phyloP scores from a whole-genome alignment of 2,797 vertebrate species.

The Salarias fasciatus region DNA sequence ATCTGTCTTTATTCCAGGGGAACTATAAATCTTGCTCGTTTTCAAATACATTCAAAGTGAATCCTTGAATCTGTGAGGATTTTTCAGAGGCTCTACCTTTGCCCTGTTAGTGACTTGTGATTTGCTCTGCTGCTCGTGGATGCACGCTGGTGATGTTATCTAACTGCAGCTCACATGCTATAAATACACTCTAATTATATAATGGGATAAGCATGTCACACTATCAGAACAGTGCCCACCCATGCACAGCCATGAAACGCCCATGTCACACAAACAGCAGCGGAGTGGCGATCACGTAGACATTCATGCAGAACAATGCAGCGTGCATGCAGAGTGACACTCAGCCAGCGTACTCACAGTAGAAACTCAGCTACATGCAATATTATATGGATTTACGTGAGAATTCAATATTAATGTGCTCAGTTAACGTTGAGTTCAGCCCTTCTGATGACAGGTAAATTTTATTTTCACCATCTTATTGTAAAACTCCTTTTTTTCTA shows the following conservation, averaged over 20 bases:
- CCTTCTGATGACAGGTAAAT: no score
- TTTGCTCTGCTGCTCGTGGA: conserved; percentile 24
- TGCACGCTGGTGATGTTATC: conserved; percentile 46
- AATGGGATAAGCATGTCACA: conserved; percentile 50
- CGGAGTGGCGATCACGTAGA: background rate
- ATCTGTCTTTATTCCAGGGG: conserved; percentile 2
- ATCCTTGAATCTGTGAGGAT: background rate
- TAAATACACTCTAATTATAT: conserved; percentile 59
- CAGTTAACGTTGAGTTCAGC: background rate
- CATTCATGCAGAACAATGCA: background rate
- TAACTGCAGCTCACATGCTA: conserved; percentile 37
- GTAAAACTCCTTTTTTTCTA: background rate
- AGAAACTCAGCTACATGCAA: background rate
- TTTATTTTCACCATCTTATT: no score
- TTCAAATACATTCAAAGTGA: background rate
- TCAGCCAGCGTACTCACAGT: background rate
- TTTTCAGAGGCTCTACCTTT: conserved; percentile 15
- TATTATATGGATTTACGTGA: background rate
- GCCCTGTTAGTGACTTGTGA: conserved; percentile 18
- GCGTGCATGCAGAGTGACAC: background rate
- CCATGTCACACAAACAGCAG: background rate
- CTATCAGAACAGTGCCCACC: conserved; percentile 18
- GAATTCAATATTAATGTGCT: background rate
- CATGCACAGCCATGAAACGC: conserved; percentile 23
- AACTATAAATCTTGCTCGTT: background rate